Evolutionary conservation across 2,113 vertebrate genomes (phyloP).

Genomic region (Tachycineta bicolor): DNA sequence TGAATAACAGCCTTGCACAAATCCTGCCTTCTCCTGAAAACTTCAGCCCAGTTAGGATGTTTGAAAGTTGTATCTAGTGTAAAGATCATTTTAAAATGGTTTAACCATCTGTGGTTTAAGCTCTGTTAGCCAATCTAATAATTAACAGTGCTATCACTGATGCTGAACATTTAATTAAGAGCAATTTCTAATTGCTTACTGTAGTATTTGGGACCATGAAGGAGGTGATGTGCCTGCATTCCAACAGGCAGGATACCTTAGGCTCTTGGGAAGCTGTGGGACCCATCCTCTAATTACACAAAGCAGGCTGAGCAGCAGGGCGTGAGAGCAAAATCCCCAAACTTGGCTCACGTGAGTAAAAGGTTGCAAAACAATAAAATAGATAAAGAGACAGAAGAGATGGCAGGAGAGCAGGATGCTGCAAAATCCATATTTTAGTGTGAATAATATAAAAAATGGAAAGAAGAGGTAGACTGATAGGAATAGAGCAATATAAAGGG

Average conservation of each 20-base stretch:
- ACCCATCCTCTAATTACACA: neutral
- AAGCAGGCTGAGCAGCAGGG: neutral
- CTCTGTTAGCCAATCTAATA: neutral
- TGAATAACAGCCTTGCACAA: neutral
- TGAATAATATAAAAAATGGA: neutral
- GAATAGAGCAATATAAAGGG: neutral
- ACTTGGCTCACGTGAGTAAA: neutral
- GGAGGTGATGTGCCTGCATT: neutral
- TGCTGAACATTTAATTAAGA: neutral
- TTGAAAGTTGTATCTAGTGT: neutral
- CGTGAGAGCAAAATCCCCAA: neutral
- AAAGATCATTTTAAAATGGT: neutral
- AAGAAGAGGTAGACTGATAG: neutral
- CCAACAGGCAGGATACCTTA: neutral
- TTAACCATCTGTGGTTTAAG: neutral
- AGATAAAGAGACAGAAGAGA: neutral
- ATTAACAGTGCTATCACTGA: neutral
- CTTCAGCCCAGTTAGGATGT: neutral
- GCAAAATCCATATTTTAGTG: neutral
- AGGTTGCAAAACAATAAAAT: neutral
- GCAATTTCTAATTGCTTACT: neutral
- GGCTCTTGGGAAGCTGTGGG: neutral
- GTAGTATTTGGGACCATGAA: neutral
- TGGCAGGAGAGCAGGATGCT: neutral
- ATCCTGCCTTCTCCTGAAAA: neutral